Evolutionary conservation across 2,797 vertebrate species (phyloP), one percentile per base, ranked within the genome.

Genomic region (Scarus forsteni): DNA sequence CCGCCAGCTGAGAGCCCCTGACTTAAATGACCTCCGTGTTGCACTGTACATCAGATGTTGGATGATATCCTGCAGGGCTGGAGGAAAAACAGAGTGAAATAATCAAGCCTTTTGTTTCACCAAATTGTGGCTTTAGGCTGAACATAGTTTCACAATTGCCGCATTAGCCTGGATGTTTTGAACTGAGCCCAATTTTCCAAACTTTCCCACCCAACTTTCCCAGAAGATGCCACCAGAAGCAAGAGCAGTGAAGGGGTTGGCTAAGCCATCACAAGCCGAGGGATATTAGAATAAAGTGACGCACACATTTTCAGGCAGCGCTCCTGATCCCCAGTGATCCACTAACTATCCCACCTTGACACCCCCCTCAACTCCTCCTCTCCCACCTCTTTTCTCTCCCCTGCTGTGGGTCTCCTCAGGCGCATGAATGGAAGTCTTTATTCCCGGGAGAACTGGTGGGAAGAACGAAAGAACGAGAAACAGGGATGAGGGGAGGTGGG

Each of bases 401-500:
- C 90, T 75, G 88, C 92, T 92, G 92, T 86, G 91, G 81, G 84
- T 90, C 89, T 92, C 89, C 90, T 91, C 91, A 75, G 86, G 89
- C 87, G 62, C 86, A 92, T 95, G 93, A 95, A 95, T 95, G 92
- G 92, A 91, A 85, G 91, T 92, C 94, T 95, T 95, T 95, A 94
- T 95, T 92, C 93, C 91, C 73, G 61, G 82, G 81, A 92, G 92
- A 93, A 90, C 92, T 93, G 91, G 89, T 93, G 94, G 91, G 92
- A 92, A 92, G 89, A 89, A 88, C 83, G 89, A 91, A 84, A 76
- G 84, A 89, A 89, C 84, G 80, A 79, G 85, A 77, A 90, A 88
- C 86, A 81, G 88, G 83, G 82, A 84, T 72, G 73, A 16, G 75
- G 77, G 67, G 73, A 77, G 66, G 65, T 12, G 58, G 65, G 14